A percentile compares a stretch with the other conserved stretches of the same genome.
These are phyloP conservation scores for Sarcophaga carnaria DNA, from an alignment of 2,888 invertebrate genomes.

Conservation along the genomic window DNA sequence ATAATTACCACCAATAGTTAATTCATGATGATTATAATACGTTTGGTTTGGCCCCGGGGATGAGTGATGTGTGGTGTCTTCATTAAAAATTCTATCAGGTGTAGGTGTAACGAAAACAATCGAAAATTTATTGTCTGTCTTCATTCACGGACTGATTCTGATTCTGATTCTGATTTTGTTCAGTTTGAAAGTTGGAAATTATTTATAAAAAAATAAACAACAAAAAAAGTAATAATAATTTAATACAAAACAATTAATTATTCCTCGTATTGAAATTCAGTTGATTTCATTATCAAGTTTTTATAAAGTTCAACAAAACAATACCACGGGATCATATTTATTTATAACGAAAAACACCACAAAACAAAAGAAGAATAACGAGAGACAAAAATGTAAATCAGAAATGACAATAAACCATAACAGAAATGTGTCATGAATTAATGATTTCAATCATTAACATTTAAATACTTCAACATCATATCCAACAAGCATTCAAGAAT, in stretches of 20 bases:
- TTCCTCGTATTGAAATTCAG: slow-evolving; percentile 58
- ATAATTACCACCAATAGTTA: slow-evolving; percentile 33
- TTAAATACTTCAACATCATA: slow-evolving; percentile 25
- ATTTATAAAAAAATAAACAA: slow-evolving; percentile 33
- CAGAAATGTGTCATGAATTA: slow-evolving; percentile 65
- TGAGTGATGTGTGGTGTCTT: slow-evolving; percentile 11
- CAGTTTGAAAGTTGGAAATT: slow-evolving; percentile 12
- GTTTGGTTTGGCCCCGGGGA: not conserved
- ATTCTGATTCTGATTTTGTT: slow-evolving; percentile 11
- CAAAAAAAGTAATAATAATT: slow-evolving; percentile 6
- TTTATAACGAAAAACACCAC: slow-evolving; percentile 17
- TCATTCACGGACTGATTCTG: slow-evolving; percentile 17
- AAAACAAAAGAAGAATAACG: slow-evolving; percentile 1
- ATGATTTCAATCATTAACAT: slow-evolving; percentile 63
- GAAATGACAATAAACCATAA: slow-evolving; percentile 67
- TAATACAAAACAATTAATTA: slow-evolving; percentile 63
- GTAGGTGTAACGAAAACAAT: slow-evolving; percentile 63
- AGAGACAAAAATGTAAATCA: slow-evolving; percentile 16
- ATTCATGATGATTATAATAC: slow-evolving; percentile 49
- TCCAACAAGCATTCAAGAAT: not conserved
- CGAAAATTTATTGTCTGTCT: slow-evolving; percentile 55
- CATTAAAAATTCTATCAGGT: slow-evolving; percentile 58
- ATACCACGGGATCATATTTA: slow-evolving; percentile 40
- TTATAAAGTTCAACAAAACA: slow-evolving; percentile 56
- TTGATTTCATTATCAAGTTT: slow-evolving; percentile 57